Conservation (phyloP, 2,797 vertebrate species). For the Lagothrix lagotricha region DNA sequence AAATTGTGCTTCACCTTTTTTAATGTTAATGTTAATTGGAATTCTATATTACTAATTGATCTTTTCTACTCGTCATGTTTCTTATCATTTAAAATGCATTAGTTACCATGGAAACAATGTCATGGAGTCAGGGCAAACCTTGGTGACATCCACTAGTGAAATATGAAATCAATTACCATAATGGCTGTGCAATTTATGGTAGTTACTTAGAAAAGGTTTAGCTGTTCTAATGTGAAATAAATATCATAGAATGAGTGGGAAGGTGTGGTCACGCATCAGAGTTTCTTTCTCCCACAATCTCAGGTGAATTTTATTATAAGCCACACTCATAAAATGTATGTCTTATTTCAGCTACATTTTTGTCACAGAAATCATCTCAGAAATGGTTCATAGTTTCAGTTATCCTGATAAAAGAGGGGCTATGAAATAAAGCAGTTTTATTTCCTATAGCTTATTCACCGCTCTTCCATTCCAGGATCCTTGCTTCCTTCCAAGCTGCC, state of each 20-base stretch:
- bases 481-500: neutral
- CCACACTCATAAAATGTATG: neutral
- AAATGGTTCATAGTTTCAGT: neutral
- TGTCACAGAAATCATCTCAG: neutral
- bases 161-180: constrained; percentile 61
- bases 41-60: constrained; percentile 64
- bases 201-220: constrained; percentile 50
- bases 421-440: neutral
- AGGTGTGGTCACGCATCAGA: neutral
- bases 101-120: constrained; percentile 58
- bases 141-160: constrained; percentile 51
- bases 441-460: neutral
- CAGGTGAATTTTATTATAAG: neutral
- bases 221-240: constrained; percentile 43
- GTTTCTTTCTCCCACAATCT: neutral
- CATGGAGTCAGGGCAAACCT: constrained; percentile 35
- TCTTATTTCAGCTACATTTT: neutral
- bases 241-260: neutral
- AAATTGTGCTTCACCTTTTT: constrained; percentile 6
- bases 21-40: constrained; percentile 28
- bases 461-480: neutral
- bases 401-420: neutral
- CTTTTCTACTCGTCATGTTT: constrained; percentile 43
- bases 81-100: constrained; percentile 57
- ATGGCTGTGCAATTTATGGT: constrained; percentile 46